Percentiles rank a stretch among this genome's conserved stretches.
Conservation (phyloP, 2,888 invertebrate genomes). For the Lithophane semibrunnea region DNA sequence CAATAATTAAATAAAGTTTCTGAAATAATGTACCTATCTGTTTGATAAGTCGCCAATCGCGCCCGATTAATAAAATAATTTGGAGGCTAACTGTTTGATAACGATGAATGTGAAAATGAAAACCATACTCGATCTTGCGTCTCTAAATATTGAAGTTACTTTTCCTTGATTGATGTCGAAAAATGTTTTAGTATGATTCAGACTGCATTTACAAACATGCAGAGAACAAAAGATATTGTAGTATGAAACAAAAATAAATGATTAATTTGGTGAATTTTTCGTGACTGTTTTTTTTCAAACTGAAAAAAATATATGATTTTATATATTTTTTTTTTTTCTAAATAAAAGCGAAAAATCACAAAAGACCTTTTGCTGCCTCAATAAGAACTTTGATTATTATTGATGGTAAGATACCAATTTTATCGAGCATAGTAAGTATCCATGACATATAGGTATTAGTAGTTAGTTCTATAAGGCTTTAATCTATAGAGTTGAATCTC, state of each 20-base stretch:
- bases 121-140: constrained; percentile 25
- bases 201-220: constrained; percentile 22
- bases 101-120: constrained; percentile 6
- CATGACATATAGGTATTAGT: background rate
- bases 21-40: constrained; percentile 17
- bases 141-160: constrained; percentile 6
- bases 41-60: constrained; percentile 21
- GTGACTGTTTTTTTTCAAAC: background rate
- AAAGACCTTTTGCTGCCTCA: background rate
- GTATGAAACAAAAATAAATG: background rate
- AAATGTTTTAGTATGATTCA: constrained; percentile 41
- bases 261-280: background rate
- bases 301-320: background rate
- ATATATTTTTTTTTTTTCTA: background rate
- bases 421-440: background rate
- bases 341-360: background rate
- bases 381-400: background rate
- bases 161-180: background rate
- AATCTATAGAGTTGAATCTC: constrained; percentile 28
- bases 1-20: constrained; percentile 14
- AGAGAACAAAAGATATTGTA: constrained; percentile 4
- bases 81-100: constrained; percentile 52
- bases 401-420: background rate
- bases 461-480: background rate
- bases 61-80: constrained; percentile 41